Evolutionary conservation across 1,140 invertebrate genomes (phyloP), one percentile per base, ranked within the genome.

Genomic region (Fragariocoptes setiger): DNA sequence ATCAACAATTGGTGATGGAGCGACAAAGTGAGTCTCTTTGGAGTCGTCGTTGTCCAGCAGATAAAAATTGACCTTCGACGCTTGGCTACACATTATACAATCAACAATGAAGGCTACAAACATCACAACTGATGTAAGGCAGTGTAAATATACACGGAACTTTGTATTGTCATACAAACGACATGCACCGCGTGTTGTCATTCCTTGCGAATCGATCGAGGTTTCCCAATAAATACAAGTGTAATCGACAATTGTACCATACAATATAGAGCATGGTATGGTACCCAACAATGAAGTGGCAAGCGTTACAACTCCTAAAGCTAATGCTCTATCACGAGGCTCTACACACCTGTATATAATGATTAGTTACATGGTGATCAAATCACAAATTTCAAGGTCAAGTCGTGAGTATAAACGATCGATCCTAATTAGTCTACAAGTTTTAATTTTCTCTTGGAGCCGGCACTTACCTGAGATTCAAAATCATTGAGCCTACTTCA

Each of bases 201-300:
- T 68, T 21, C 65, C 68, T 14, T 38, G 8, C n/a, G 14, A n/a
- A 14, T 40, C 14, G 8, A 31, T n/a, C 8, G 8, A 8, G 8
- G 25, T 31, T 55, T 80, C 74, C 69, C 79, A 82, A 48, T 82
- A 67, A 2, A 79, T 63, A 59, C 80, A 86, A 1, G 78, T 75
- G 1, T 75, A 78, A 63, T 86, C 80, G 25, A 86, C 74, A 12
- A 83, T 74, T 42, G 74, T 74, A 44, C 78, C 79, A 57, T 85
- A 86, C 46, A 86, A 69, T 50, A 83, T 78, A 14, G 79, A 76
- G 60, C 79, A 86, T 47, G 79, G 79, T 47, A 85, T 77, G 55
- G 83, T 86, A 44, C 78, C 78, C 57, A 85, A 82, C 45, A 85
- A 63, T 31, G 78, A 78, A 48, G 83, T 83, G 39, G 79, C 77